Evolutionary conservation across 2,888 invertebrate species (phyloP).

Genomic region (Ceriagrion tenellum): DNA sequence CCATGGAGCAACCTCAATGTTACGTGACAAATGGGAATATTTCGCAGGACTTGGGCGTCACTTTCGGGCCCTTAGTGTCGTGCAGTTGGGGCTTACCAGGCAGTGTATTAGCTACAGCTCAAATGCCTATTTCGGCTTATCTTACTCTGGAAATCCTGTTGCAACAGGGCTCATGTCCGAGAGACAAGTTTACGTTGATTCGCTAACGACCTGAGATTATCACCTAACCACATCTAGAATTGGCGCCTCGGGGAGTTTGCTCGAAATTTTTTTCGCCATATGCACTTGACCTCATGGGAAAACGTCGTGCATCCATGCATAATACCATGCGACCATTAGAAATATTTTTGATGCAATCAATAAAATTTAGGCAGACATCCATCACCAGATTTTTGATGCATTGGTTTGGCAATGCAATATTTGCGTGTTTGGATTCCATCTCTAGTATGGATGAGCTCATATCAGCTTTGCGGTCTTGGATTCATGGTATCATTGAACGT

Average conservation of each 20-base stretch:
- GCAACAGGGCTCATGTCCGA: background rate
- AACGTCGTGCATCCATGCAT: no score
- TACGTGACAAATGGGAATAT: constrained; percentile 30
- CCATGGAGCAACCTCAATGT: constrained; percentile 3
- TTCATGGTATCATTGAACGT: no score
- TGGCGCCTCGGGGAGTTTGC: background rate
- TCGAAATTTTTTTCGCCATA: background rate
- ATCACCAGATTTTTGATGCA: no score
- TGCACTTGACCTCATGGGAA: no score
- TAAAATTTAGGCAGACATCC: no score
- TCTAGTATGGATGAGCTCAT: no score
- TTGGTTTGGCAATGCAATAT: no score
- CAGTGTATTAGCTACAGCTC: constrained; percentile 23
- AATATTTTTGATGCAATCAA: no score
- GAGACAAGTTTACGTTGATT: background rate
- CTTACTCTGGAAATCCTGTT: background rate
- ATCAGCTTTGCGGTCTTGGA: no score
- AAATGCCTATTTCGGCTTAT: background rate
- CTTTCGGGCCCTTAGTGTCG: constrained; percentile 29
- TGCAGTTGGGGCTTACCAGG: background rate
- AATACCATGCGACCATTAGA: no score
- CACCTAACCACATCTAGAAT: background rate
- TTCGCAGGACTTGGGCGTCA: background rate
- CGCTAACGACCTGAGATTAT: background rate
- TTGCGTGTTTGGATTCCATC: no score